Base-by-base conservation (phyloP, 2,113 vertebrate genomes). In the Dipodomys merriami region DNA sequence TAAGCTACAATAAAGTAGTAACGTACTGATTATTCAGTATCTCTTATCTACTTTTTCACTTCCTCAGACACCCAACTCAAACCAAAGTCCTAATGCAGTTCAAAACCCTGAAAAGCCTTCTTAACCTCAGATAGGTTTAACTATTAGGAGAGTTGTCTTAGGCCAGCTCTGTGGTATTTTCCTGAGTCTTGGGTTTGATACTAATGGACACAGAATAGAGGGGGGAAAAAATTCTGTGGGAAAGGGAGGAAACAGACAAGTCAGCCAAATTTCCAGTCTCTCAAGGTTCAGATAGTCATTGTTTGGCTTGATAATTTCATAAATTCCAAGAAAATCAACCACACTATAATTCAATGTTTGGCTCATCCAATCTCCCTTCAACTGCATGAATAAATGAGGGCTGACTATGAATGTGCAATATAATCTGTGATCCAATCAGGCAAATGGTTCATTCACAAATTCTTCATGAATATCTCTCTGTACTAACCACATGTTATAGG, bases 271-370 rank as follows among this genome's bases (percentile, higher is more conserved):
- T 95, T 96, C 95, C 64, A 94, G 39, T 88, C 35, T 95, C 85
- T 94, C 94, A 90, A 95, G 78, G 95, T 81, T 93, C 73, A 81
- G 80, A 94, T 6, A 94, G 84, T 93, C 86, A 94, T 91, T 93
- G 33, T 85, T 96, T 96, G 94, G 78, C 95, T 95, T 95, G 95
- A 93, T 88, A 85, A 91, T 90, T 95, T 96, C 68, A 85, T 86
- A 96, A 94, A 95, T 95, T 96, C 92, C 90, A 96, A 91, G 86
- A 94, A 94, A 95, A 88, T 80, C 65, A 95, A 94, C 69, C n/a
- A 67, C 73, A 86, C 6, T 95, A 77, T 91, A 88, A 96, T 93
- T 95, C 77, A 93, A 86, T 68, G 29, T 69, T 89, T 91, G 76
- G 72, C 53, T 93, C 87, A 91, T 44, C 79, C 85, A 90, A 35